Evolutionary conservation across 1,140 invertebrate genomes (phyloP), one percentile per base, ranked within the genome.

Genomic region (Protaetia brevitarsis): DNA sequence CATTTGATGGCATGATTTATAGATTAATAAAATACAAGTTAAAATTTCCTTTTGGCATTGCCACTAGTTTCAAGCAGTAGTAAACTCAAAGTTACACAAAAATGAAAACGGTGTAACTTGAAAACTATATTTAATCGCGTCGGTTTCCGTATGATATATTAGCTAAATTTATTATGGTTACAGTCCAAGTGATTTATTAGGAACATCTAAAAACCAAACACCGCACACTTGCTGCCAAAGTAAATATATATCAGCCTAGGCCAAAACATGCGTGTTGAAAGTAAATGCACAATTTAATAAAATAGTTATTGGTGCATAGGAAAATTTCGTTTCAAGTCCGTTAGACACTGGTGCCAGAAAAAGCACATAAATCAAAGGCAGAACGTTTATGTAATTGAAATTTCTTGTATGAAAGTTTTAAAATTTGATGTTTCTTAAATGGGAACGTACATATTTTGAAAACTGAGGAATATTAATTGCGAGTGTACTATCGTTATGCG

Each of bases 211-310:
- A 23, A 51, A 51, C 41, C 41, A 23, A 51, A 51, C 41, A 51
- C 41, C 41, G 26, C 41, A 19, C 41, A 51, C 41, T 51, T 2
- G 41, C 41, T 51, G 41, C 41, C 41, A 51, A 51, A 51, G 16
- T 51, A 51, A 51, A 51, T 51, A 51, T 16, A 51, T 51, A 16
- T 5, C 11, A 23, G 41, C 2, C 21, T 23, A 37, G 16, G 16
- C 19, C 41, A n/a, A 59, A 59, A 59, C 57, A 27, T 30, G 30
- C 30, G n/a, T 27, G n/a, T 59, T 29, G 27, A 34, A 59, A 59
- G 23, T 59, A 59, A 59, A 59, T 59, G 27, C 57, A 59, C 19
- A 34, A 59, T 59, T 59, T 30, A 29, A 59, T 59, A 30, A 59
- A 30, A 59, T 59, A 13, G 27, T 13, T 29, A 59, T 29, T 28